phyloP scores from a whole-genome alignment of 2,888 invertebrate genomes.

The Baronia brevicornis region DNA sequence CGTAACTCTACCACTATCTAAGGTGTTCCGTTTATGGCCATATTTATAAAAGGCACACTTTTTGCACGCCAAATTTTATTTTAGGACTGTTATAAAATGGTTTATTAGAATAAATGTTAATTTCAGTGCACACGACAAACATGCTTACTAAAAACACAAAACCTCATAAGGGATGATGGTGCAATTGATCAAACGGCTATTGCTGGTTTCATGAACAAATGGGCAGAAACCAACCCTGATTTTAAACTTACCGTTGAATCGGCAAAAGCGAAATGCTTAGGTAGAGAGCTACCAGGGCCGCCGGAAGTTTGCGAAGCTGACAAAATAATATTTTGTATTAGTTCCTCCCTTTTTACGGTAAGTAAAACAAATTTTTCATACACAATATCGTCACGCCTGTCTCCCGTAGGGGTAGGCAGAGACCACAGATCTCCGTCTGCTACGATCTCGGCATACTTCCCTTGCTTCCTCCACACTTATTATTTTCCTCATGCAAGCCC shows the following conservation, averaged over 20 bases:
- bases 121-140: slow-evolving; percentile 45
- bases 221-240: slow-evolving; percentile 30
- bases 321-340: slow-evolving; percentile 40
- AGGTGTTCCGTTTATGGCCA: no score
- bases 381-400: no score
- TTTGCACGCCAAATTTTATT: no score
- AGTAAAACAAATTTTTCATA: slow-evolving; percentile 21
- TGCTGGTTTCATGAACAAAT: slow-evolving; percentile 30
- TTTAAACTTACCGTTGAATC: slow-evolving; percentile 30
- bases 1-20: no score
- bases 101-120: slow-evolving; percentile 3
- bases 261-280: slow-evolving; percentile 37
- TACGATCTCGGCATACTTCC: no score
- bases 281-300: slow-evolving; percentile 31
- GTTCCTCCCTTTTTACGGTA: slow-evolving; percentile 33
- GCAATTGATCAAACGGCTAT: slow-evolving; percentile 35
- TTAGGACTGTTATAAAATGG: no score
- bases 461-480: no score
- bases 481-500: no score
- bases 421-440: no score
- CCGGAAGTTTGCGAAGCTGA: slow-evolving; percentile 41
- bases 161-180: slow-evolving; percentile 34
- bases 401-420: no score
- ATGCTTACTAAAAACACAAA: slow-evolving; percentile 41
- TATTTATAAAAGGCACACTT: no score